Evolutionary conservation across 30 jellyfish, hydroid and myxozoan species (phyloP), one percentile per base, ranked within the genome.

Genomic region (Chrysaora quinquecirrha): DNA sequence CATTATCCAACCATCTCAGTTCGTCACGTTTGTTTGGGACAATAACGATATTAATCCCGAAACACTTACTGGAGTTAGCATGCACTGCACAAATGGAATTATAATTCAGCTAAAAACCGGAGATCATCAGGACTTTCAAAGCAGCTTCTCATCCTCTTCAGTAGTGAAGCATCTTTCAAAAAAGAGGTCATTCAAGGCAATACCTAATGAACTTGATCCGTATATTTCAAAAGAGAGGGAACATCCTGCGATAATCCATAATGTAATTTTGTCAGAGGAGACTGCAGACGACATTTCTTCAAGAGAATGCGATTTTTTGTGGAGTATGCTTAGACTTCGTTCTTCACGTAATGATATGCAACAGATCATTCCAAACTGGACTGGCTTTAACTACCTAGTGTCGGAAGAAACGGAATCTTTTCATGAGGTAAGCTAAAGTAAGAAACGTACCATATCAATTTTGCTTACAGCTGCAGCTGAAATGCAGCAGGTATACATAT

Each of bases 241-340:
- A n/a, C n/a, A n/a, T n/a, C n/a, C n/a, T n/a, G n/a, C n/a, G n/a
- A n/a, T n/a, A n/a, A n/a, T n/a, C n/a, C n/a, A n/a, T n/a, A n/a
- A n/a, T n/a, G n/a, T n/a, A n/a, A 28, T 43, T 43, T 16, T 6
- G 16, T 16, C 58, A 43, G 16, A 6, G 16, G 25, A 31, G 18
- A 71, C 10, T 22, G 34, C 11, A 14, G 31, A 14, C 12, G 34
- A 19, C 19, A 76, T 27, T 76, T 76, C 34, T n/a, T n/a, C n/a
- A n/a, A n/a, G n/a, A n/a, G n/a, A n/a, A n/a, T n/a, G n/a, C n/a
- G n/a, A n/a, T n/a, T 23, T 27, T 19, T n/a, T n/a, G n/a, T 54
- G 88, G 88, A 68, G 56, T 22, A 30, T 76, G 48, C 35, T 70
- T 25, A 70, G 25, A n/a, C 58, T 6, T 16, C 58, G 16, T 6